phyloP scores from a whole-genome alignment of 2,797 vertebrate species.

The Esox lucius region DNA sequence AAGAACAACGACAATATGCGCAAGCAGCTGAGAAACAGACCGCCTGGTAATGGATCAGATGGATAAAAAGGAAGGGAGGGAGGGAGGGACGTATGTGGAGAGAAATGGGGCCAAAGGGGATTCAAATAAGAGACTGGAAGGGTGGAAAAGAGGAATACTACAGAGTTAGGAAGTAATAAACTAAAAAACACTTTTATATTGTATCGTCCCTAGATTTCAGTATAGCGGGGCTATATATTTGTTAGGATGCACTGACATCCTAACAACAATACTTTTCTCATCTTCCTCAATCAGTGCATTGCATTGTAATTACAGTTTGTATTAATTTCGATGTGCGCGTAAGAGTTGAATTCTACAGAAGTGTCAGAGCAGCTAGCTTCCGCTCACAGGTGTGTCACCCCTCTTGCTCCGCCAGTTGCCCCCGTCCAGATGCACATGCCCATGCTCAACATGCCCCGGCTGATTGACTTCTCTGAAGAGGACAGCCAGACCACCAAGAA shows the following conservation, averaged over 20 bases:
- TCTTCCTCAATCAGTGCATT: too few species aligned
- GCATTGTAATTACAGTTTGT: too few species aligned
- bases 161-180: too few species aligned
- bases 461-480: slow-evolving; percentile 45
- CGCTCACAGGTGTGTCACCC: not conserved
- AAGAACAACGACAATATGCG: slow-evolving; percentile 68
- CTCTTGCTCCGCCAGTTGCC: slow-evolving; percentile 23
- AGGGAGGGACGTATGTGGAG: not conserved
- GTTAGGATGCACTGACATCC: too few species aligned
- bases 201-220: too few species aligned
- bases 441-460: slow-evolving; percentile 65
- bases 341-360: too few species aligned
- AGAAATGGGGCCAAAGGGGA: not conserved
- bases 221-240: too few species aligned
- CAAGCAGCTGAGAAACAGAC: slow-evolving; percentile 67
- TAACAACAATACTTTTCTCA: too few species aligned
- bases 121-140: not conserved
- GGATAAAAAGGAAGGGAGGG: not conserved
- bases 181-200: too few species aligned
- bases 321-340: too few species aligned
- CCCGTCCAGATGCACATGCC: slow-evolving; percentile 68
- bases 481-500: not conserved
- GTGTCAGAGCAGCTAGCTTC: too few species aligned
- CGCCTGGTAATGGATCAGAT: slow-evolving; percentile 61
- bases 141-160: not conserved